phyloP scores from a whole-genome alignment of 1,140 invertebrate species.

The Dreissena polymorpha region DNA sequence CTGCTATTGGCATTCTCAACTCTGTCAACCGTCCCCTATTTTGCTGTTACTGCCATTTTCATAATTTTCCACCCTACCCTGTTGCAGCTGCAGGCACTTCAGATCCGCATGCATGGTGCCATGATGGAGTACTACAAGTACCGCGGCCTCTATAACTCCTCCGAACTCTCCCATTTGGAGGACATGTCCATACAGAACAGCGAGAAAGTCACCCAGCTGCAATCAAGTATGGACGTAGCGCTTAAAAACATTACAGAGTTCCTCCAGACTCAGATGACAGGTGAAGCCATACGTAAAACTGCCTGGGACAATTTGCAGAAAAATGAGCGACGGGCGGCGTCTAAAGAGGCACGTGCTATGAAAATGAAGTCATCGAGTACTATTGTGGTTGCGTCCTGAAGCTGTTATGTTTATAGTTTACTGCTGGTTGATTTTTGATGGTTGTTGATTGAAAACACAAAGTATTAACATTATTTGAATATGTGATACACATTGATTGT shows the following conservation, averaged over 20 bases:
- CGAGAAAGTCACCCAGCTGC: constrained; percentile 63
- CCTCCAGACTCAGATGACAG: constrained; percentile 67
- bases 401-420: too few species aligned
- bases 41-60: background rate
- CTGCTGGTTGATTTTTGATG: too few species aligned
- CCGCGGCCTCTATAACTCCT: constrained; percentile 68
- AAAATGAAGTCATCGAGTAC: constrained; percentile 9
- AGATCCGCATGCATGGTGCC: constrained; percentile 69
- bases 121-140: constrained; percentile 71
- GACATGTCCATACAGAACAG: constrained; percentile 63
- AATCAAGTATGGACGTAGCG: constrained; percentile 67
- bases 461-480: too few species aligned
- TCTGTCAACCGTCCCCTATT: background rate
- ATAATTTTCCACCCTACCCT: background rate
- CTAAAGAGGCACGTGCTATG: constrained; percentile 3
- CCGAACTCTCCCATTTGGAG: constrained; percentile 67
- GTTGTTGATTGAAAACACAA: too few species aligned
- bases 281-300: constrained; percentile 56
- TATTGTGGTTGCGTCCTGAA: constrained; percentile 34
- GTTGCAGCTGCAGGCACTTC: constrained; percentile 67
- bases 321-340: constrained; percentile 18
- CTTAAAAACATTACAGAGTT: constrained; percentile 68
- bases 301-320: constrained; percentile 57
- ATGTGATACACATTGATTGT: too few species aligned
- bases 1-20: background rate